Evolutionary conservation across 2,888 invertebrate genomes (phyloP).

Genomic region (Odontocerum albicorne): DNA sequence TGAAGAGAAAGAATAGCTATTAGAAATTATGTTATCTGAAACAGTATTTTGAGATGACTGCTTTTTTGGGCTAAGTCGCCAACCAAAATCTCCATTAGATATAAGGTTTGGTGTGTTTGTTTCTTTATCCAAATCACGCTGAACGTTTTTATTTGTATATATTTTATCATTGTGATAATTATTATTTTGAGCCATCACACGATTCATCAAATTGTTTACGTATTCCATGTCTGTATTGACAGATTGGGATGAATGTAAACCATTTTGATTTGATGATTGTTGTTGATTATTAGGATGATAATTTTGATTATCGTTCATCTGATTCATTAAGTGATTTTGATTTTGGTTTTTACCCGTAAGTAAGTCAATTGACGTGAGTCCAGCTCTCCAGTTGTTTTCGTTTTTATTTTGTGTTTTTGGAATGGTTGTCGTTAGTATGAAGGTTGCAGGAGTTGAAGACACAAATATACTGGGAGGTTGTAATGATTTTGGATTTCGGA

Average conservation of each 20-base stretch:
- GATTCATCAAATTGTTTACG: neutral
- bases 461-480: conserved; percentile 15
- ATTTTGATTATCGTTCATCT: neutral
- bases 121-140: conserved; percentile 37
- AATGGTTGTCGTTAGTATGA: conserved; percentile 23
- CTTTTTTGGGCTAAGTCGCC: conserved; percentile 52
- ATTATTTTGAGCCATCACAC: too few relatives aligned
- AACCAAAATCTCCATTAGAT: conserved; percentile 55
- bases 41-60: conserved; percentile 4
- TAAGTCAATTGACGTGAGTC: conserved; percentile 3
- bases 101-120: conserved; percentile 40
- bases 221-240: neutral
- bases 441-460: conserved; percentile 23
- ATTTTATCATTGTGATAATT: conserved; percentile 12
- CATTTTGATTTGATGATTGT: conserved; percentile 1
- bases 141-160: conserved; percentile 9
- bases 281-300: conserved; percentile 12
- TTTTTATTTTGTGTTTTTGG: conserved; percentile 11
- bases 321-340: neutral
- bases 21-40: conserved; percentile 16
- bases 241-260: neutral
- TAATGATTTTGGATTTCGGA: conserved; percentile 47
- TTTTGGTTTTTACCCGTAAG: neutral
- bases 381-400: conserved; percentile 26
- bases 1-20: conserved; percentile 21